Evolutionary conservation across 2,888 invertebrate genomes (phyloP), one percentile per base, ranked within the genome.

Genomic region (Machimus rusticus): DNA sequence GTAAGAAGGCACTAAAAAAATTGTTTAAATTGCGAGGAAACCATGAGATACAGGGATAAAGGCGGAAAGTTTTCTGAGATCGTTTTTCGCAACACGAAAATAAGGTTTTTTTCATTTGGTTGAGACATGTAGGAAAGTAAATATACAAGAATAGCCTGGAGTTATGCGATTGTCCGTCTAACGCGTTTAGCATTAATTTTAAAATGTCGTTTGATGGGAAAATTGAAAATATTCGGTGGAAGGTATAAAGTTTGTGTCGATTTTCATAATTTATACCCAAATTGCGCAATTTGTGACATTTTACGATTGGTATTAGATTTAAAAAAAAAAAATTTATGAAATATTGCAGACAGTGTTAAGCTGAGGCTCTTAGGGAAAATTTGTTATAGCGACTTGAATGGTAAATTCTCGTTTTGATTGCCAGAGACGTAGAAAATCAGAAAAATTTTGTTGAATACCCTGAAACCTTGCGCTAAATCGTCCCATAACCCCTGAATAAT

Each of bases 121-220:
- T 9, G 37, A 57, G n/a, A 57, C 66, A 82, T 82, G 57, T 57
- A 82, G n/a, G 28, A 57, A 19, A 51, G 82, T 82, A 37, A 57
- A 37, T 37, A 19, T 37, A 66, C 66, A 82, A n/a, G 57, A n/a
- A 82, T 28, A n/a, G 31, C 55, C 43, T 14, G 6, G 57, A 66
- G 57, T 34, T 37, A 19, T 23, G 57, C 57, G 57, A 82, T 82
- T 82, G 82, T 31, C 66, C 57, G 8, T 57, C 57, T 57, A 82
- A 82, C 57, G 39, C 66, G 37, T 37, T 82, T 82, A 82, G 19
- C 82, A 57, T 55, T 82, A 82, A 82, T 82, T 82, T 57, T 37
- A 19, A 19, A 57, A 82, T 37, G 14, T 82, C 14, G 16, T 82
- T 82, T 19, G 16, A 16, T n/a, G 5, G 37, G 37, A 9, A 82